Conservation (phyloP, 2,888 invertebrate species). For the Tridacna crocea region DNA sequence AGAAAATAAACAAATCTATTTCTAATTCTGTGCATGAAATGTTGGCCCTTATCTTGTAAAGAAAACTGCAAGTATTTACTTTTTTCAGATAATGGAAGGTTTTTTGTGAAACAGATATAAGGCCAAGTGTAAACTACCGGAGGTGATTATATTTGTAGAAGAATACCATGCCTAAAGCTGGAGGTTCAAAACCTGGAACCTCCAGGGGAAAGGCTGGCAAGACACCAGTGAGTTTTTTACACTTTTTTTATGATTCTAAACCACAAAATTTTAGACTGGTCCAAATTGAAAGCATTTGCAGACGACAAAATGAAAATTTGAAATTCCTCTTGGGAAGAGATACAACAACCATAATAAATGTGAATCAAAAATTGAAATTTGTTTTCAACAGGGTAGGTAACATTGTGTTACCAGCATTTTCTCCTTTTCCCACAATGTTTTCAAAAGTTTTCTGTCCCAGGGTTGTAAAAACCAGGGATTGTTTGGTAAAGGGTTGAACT, state of each 20-base stretch:
- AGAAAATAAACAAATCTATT: not conserved
- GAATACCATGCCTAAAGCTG: slow-evolving; percentile 11
- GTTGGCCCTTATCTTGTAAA: not conserved
- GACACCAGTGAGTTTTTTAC: slow-evolving; percentile 26
- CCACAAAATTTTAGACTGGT: not conserved
- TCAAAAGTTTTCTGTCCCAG: not conserved
- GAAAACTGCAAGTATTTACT: not conserved
- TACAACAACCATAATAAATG: not conserved
- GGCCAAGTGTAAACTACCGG: not conserved
- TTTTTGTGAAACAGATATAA: not conserved
- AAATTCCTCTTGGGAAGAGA: not conserved
- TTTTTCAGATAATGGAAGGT: not conserved
- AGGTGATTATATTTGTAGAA: not conserved
- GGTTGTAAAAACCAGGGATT: too few relatives aligned
- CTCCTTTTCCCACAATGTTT: not conserved
- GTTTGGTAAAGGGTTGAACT: too few relatives aligned
- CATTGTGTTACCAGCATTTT: not conserved
- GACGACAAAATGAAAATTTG: not conserved
- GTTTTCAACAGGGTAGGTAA: too few relatives aligned
- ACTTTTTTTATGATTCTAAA: not conserved
- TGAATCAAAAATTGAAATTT: too few relatives aligned
- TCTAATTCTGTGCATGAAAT: not conserved
- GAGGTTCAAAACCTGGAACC: slow-evolving; percentile 35
- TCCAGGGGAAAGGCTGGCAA: slow-evolving; percentile 27
- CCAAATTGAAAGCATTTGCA: too few relatives aligned